Evolutionary conservation across 2,888 invertebrate genomes (phyloP), one percentile per base, ranked within the genome.

Genomic region (Eretmocerus hayati): DNA sequence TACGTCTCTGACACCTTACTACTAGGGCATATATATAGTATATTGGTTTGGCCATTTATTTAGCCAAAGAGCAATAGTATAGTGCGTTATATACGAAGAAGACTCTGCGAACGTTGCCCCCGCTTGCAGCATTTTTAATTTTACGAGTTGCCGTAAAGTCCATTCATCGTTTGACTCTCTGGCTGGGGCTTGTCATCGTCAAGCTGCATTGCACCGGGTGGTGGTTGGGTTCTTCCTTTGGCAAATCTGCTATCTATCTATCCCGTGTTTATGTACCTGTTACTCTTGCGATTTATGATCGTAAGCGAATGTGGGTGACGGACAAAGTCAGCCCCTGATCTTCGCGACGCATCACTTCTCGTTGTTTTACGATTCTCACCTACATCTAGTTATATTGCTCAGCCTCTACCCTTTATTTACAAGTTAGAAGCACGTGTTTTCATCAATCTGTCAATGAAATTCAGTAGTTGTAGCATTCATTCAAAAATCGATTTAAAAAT

Each of bases 1-100:
- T 70, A 70, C 67, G 67, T 60, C 56, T 58, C 26, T 61, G 56
- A 59, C 60, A 56, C 56, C 62, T 60, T 57, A 59, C 58, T 16
- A 30, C 30, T 30, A 26, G 43, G 26, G 40, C 42, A 35, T 16
- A n/a, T n/a, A n/a, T n/a, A n/a, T n/a, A n/a, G n/a, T n/a, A n/a
- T n/a, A n/a, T n/a, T n/a, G n/a, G n/a, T n/a, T n/a, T n/a, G n/a
- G n/a, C n/a, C n/a, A n/a, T n/a, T n/a, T n/a, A n/a, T n/a, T n/a
- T n/a, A n/a, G n/a, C n/a, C n/a, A n/a, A n/a, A n/a, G n/a, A n/a
- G n/a, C n/a, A n/a, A n/a, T n/a, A n/a, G n/a, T n/a, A n/a, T n/a
- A n/a, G n/a, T n/a, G n/a, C n/a, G n/a, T n/a, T n/a, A n/a, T n/a
- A n/a, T n/a, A n/a, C n/a, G n/a, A n/a, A 21, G 33, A 15, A 13